Conservation (phyloP, 2,888 invertebrate species). For the Eubasilissa splendida region DNA sequence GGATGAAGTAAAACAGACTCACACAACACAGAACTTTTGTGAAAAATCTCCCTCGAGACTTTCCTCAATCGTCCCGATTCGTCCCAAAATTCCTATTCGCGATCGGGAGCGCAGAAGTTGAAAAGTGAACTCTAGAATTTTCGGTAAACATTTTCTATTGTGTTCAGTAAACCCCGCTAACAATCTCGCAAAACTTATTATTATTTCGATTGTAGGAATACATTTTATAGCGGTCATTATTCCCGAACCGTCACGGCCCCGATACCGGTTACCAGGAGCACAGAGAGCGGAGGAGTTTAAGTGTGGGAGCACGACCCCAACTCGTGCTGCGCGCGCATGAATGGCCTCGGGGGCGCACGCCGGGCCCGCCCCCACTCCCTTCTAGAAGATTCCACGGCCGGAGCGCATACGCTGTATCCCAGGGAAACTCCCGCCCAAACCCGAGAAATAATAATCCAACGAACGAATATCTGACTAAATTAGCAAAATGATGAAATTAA, state of each 20-base stretch:
- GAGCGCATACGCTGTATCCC: background rate
- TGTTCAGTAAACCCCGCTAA: too few species aligned
- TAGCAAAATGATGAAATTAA: too few species aligned
- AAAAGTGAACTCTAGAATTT: background rate
- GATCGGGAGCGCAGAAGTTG: constrained; percentile 6
- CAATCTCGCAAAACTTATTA: too few species aligned
- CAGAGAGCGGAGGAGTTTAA: constrained; percentile 27
- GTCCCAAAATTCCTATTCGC: constrained; percentile 16
- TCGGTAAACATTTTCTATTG: too few species aligned
- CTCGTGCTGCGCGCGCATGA: constrained; percentile 52
- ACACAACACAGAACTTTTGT: background rate
- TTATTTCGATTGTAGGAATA: too few species aligned
- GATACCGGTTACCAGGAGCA: constrained; percentile 18
- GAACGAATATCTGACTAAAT: too few species aligned
- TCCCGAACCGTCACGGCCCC: constrained; percentile 32
- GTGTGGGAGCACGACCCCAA: constrained; percentile 49
- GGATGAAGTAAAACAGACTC: background rate
- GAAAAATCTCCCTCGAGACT: background rate
- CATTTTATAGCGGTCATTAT: background rate
- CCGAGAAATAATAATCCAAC: too few species aligned
- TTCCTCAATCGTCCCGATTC: constrained; percentile 23
- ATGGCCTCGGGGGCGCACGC: constrained; percentile 53
- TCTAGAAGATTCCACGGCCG: background rate
- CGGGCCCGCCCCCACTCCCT: constrained; percentile 32
- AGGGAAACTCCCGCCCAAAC: constrained; percentile 2